Evolutionary conservation across 2,888 invertebrate genomes (phyloP).

Genomic region (Melieria crassipennis): DNA sequence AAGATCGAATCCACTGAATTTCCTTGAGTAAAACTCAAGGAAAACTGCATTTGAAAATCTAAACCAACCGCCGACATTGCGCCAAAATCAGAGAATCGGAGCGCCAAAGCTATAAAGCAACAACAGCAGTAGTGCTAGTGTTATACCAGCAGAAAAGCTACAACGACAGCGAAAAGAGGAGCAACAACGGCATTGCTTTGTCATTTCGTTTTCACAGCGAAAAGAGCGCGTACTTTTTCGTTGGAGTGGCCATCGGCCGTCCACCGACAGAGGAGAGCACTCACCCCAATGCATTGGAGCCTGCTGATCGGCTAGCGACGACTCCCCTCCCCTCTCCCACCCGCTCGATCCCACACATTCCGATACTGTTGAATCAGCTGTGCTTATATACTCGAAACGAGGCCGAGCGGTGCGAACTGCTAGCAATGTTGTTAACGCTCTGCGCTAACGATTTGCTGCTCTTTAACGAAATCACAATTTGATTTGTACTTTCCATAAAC

Average conservation of each 20-base stretch:
- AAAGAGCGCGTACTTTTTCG: no score
- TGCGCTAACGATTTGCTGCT: not conserved
- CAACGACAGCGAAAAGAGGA: slow-evolving; percentile 25
- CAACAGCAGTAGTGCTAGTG: slow-evolving; percentile 20
- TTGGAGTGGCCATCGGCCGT: no score
- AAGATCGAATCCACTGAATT: slow-evolving; percentile 23
- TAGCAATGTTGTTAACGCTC: slow-evolving; percentile 16
- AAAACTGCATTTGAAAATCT: slow-evolving; percentile 38
- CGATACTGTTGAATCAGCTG: slow-evolving; percentile 32
- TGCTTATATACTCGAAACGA: slow-evolving; percentile 7
- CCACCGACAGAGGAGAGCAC: no score
- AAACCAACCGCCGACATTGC: slow-evolving; percentile 39
- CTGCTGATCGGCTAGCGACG: not conserved
- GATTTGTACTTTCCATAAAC: no score
- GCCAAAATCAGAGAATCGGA: slow-evolving; percentile 49
- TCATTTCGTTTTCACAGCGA: no score
- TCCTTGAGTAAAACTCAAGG: slow-evolving; percentile 20
- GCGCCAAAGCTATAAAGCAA: slow-evolving; percentile 42
- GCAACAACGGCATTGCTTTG: no score
- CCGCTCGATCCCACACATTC: not conserved
- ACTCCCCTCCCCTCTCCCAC: not conserved
- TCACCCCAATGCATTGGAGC: slow-evolving; percentile 15
- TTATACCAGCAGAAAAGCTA: slow-evolving; percentile 29
- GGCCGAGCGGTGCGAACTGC: not conserved
- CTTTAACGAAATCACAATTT: no score